These are phyloP conservation scores for Xanthorhoe designata DNA, from an alignment of 2,888 invertebrate genomes.

Conservation along the genomic window DNA sequence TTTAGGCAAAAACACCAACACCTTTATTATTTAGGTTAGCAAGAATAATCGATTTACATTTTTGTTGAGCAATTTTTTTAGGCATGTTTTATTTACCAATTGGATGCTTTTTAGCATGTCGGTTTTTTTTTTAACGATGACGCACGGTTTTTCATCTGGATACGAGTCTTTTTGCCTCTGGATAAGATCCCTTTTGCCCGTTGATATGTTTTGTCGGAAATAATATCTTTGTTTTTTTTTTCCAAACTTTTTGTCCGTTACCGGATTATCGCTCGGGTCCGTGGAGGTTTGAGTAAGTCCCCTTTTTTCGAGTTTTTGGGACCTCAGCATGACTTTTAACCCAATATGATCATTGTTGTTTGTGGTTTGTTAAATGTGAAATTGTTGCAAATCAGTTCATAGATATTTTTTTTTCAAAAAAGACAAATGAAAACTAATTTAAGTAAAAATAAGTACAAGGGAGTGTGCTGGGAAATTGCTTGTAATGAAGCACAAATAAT, in stretches of 20 bases:
- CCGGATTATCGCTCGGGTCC: slow-evolving; percentile 80
- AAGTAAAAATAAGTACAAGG: too few relatives aligned
- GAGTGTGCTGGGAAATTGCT: too few relatives aligned
- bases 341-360: background rate
- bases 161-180: too few relatives aligned
- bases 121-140: slow-evolving; percentile 38
- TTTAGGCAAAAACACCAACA: slow-evolving; percentile 40
- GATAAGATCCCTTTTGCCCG: slow-evolving; percentile 25
- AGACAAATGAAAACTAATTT: too few relatives aligned
- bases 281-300: slow-evolving; percentile 84
- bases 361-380: slow-evolving; percentile 30
- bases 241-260: slow-evolving; percentile 80
- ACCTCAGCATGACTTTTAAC: slow-evolving; percentile 29
- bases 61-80: slow-evolving; percentile 38
- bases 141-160: slow-evolving; percentile 37
- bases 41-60: slow-evolving; percentile 32
- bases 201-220: slow-evolving; percentile 58
- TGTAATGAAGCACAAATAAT: too few relatives aligned
- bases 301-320: slow-evolving; percentile 45
- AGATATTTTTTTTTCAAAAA: too few relatives aligned
- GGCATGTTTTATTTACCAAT: slow-evolving; percentile 41
- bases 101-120: slow-evolving; percentile 45
- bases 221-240: slow-evolving; percentile 76
- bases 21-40: slow-evolving; percentile 37
- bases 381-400: slow-evolving; percentile 33